Conservation (phyloP, 2,113 vertebrate species). For the Sus scrofa region T2T-Sscrofa CM000827.6:92450501-92451000, state of each 20-base stretch:
- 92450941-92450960: not conserved
- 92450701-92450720: not conserved
- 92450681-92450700: conserved; percentile 16
- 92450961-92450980: not conserved
- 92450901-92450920: not conserved
- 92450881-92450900: not conserved
- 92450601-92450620: conserved; percentile 16
- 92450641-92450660: conserved; percentile 25
- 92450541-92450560: not conserved
- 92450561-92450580: not conserved
- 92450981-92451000: not conserved
- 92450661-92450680: not conserved
- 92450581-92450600: not conserved
- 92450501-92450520: not conserved
- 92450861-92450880: not conserved
- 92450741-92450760: not conserved
- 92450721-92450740: not conserved
- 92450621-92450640: not conserved
- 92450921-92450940: not conserved
- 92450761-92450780: not conserved
- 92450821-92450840: not conserved
- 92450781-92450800: not conserved
- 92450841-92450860: not conserved
- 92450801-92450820: not conserved
- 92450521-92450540: not conserved